Base-by-base conservation (phyloP, 1,140 invertebrate species). In the Meloidogyne chitwoodi region DNA sequence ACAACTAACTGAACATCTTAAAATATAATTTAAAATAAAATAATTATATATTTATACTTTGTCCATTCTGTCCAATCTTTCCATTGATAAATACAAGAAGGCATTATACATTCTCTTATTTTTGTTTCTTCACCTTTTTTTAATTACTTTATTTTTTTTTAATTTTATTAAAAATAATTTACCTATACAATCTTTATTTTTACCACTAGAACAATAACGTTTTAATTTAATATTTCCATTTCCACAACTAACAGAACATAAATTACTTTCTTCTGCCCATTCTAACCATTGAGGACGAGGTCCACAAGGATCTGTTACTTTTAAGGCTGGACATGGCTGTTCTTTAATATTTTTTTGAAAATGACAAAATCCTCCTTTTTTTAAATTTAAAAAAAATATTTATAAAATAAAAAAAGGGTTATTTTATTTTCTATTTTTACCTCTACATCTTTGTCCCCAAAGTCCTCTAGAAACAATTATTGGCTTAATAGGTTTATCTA, bases 201-300 rank as follows among this genome's bases (percentile, higher is more conserved):
- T 41, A n/a, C 69, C 69, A 72, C 44, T 72, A 19, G 69, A 72
- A 72, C 69, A 72, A 31, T 62, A 72, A 26, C 69, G 31, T n/a
- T 41, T 48, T 56, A 48, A 31, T 62, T 72, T 31, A 10, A 29
- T 26, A n/a, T 12, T 29, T 1, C 69, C 69, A 44, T 31, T 72
- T 41, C 69, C 69, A 31, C 69, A 72, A 62, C 31, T 72, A 48
- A 56, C 69, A 34, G 69, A 72, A 72, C 69, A 72, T 22, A 16
- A 19, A 24, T 6, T 3, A 38, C 41, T 16, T 56, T 48, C 26
- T 19, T 34, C 38, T 44, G 69, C 62, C 69, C 69, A 72, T 72
- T 72, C 69, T 41, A 72, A 16, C 71, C 71, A 73, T 64, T 73
- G 71, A 11, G 71, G 22, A 10, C 62, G 69, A 24, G 71, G 71